phyloP scores from a whole-genome alignment of 2,113 vertebrate species.

The Ochotona curzoniae region DNA sequence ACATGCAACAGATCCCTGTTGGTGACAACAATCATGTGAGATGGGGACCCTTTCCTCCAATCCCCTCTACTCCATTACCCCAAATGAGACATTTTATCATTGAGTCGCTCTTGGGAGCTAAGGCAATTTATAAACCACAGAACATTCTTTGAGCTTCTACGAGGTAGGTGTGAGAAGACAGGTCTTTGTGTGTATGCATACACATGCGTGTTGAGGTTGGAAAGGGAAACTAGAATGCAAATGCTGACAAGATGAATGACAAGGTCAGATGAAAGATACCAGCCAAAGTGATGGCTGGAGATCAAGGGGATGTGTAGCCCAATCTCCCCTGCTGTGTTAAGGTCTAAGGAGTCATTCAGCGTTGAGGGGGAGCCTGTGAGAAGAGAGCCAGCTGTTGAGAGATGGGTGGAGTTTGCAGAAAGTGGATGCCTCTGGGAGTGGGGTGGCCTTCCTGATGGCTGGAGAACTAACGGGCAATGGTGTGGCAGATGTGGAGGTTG shows the following conservation, averaged over 20 bases:
- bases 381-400: background rate
- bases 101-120: background rate
- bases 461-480: background rate
- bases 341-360: too few species aligned
- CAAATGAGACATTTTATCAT: background rate
- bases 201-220: too few species aligned
- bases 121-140: constrained; percentile 25
- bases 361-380: background rate
- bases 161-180: background rate
- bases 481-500: background rate
- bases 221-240: background rate
- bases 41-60: background rate
- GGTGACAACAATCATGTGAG: background rate
- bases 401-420: background rate
- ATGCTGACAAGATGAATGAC: background rate
- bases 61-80: background rate
- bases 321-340: background rate
- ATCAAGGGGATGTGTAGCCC: fast-evolving
- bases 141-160: background rate
- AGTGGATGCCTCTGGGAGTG: too few species aligned
- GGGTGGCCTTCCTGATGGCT: background rate
- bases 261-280: background rate
- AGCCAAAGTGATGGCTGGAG: background rate
- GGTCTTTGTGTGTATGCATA: background rate
- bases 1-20: background rate